Evolutionary conservation across 2,888 invertebrate species (phyloP).

Genomic region (Torymus tubicola): DNA sequence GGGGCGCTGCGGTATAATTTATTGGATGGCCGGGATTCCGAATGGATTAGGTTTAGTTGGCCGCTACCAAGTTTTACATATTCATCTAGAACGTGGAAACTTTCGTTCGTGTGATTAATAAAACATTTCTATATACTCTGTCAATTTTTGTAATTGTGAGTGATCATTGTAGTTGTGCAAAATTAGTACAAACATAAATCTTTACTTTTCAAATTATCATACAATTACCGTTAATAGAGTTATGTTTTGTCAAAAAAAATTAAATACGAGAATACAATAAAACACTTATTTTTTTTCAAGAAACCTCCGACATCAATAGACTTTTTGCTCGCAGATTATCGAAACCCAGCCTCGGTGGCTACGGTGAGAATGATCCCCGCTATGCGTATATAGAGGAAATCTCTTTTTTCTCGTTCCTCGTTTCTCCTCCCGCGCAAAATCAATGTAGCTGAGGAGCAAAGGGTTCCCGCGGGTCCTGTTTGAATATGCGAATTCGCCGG

Average conservation of each 20-base stretch:
- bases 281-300: neutral
- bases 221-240: too few species aligned
- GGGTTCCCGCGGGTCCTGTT: conserved; percentile 56
- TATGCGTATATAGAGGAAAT: neutral
- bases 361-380: neutral
- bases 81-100: too few species aligned
- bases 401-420: conserved; percentile 2
- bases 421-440: conserved; percentile 26
- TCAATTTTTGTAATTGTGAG: too few species aligned
- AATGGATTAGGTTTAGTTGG: neutral
- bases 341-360: neutral
- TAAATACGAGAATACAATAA: too few species aligned
- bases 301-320: neutral
- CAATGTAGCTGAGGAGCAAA: conserved; percentile 44
- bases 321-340: conserved; percentile 19
- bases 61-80: neutral
- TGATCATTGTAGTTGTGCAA: too few species aligned
- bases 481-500: conserved; percentile 58
- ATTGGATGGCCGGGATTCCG: neutral
- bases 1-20: neutral
- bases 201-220: too few species aligned
- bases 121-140: too few species aligned
- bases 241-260: too few species aligned
- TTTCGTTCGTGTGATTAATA: too few species aligned
- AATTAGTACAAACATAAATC: too few species aligned